Conservation (phyloP, 2,797 vertebrate species). For the Denticeps clupeoides region DNA sequence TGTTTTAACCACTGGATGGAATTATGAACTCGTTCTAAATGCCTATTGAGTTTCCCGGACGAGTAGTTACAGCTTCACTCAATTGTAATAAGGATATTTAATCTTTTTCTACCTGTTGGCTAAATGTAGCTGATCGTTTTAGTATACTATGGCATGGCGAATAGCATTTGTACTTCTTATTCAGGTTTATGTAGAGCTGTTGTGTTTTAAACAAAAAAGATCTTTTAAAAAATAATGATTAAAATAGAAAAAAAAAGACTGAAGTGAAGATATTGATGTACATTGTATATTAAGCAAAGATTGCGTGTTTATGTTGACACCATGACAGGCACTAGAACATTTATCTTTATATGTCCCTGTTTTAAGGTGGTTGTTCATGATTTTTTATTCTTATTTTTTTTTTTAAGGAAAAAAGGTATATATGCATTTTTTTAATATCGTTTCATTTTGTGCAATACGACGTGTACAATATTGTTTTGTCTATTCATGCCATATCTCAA, state of each 20-base stretch:
- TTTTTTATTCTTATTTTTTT: too few relatives aligned
- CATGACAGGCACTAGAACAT: slow-evolving; percentile 93
- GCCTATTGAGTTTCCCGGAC: slow-evolving; percentile 89
- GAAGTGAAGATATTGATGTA: slow-evolving; percentile 99
- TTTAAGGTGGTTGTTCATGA: slow-evolving; percentile 78
- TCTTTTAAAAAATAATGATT: too few relatives aligned
- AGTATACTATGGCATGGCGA: slow-evolving; percentile 99
- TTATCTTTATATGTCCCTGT: slow-evolving; percentile 70
- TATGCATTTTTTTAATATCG: slow-evolving; percentile 57
- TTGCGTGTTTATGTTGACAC: slow-evolving; percentile 93
- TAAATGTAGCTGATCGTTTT: slow-evolving; percentile 99
- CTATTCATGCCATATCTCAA: slow-evolving; percentile 78
- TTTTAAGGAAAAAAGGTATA: slow-evolving; percentile 48
- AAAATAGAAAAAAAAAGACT: too few relatives aligned
- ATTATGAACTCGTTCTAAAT: slow-evolving; percentile 76
- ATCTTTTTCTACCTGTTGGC: slow-evolving; percentile 99
- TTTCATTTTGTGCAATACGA: slow-evolving; percentile 98
- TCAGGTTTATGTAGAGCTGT: slow-evolving; percentile 99
- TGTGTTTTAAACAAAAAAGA: slow-evolving; percentile 98
- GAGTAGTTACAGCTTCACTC: slow-evolving; percentile 95
- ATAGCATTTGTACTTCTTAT: slow-evolving; percentile 97
- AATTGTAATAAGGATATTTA: slow-evolving; percentile 99
- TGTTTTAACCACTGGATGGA: slow-evolving; percentile 99
- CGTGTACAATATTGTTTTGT: slow-evolving; percentile 85
- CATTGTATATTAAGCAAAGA: slow-evolving; percentile 99